Evolutionary conservation across 2,888 invertebrate genomes (phyloP), one percentile per base, ranked within the genome.

Genomic region (Mantis religiosa): DNA sequence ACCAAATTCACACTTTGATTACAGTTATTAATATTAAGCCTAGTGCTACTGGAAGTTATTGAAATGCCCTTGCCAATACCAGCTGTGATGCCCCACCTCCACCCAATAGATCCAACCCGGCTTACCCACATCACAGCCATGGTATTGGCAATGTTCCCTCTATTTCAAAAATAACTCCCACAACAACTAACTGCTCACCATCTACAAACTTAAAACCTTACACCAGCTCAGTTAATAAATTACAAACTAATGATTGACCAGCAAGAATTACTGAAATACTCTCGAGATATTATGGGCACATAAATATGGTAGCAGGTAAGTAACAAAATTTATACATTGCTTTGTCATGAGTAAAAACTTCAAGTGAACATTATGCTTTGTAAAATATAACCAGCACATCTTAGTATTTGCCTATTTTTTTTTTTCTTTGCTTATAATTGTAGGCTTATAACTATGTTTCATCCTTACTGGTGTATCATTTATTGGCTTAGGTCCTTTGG

Each of bases 1-100:
- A 85, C 83, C 28, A 85, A 20, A 87, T 87, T 87, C 28, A 87
- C 82, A 87, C 41, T 82, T 25, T 82, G 34, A 82, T 28, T 87
- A 71, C 25, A 20, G 20, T 71, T 71, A 71, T 71, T 71, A 25
- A 25, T 71, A 1, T 15, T 71, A 71, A 20, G 27, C 27, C 41
- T 27, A 85, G 15, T 15, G 15, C 12, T 12, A 27, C 25, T 14
- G 41, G 82, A 14, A 82, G 87, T 87, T 87, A 82, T 87, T 87
- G 87, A 87, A 27, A 87, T 82, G 87, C 87, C 87, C 87, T 87
- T 87, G 82, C 87, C 30, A 82, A 25, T 34, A 71, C 54, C 20
- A 14, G 20, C 54, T 71, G 54, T 20, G 54, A 71, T 71, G 54
- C 54, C 25, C 54, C 54, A 20, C 54, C 25, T 71, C 54, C 20